These are phyloP conservation scores for Tetragonula clypearis DNA, from an alignment of 1,140 invertebrate genomes.

Conservation along the genomic window DNA sequence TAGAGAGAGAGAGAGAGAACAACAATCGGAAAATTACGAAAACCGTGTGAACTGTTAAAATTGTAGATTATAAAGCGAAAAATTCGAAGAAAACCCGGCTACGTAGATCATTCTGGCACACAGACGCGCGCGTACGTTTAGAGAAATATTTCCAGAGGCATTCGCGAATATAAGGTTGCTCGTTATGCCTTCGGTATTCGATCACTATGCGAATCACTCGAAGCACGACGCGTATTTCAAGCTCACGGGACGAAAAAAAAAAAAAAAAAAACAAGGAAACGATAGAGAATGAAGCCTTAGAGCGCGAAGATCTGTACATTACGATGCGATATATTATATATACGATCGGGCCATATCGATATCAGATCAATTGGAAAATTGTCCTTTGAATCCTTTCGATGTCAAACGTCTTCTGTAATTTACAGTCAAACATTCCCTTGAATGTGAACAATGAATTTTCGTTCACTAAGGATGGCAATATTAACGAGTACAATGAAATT, in stretches of 20 bases:
- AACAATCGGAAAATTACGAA: too few species aligned
- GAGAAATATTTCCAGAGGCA: conserved; percentile 30
- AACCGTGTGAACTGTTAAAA: too few species aligned
- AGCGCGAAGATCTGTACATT: too few species aligned
- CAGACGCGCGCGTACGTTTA: not conserved
- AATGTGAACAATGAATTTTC: too few species aligned
- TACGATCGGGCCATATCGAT: not conserved
- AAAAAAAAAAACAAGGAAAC: not conserved
- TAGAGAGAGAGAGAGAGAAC: too few species aligned
- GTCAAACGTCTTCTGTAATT: too few species aligned
- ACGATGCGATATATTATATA: too few species aligned
- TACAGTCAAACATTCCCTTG: too few species aligned
- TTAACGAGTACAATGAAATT: too few species aligned
- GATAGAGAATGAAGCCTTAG: not conserved
- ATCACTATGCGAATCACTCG: conserved; percentile 44
- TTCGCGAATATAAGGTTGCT: conserved; percentile 8
- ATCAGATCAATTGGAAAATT: conserved; percentile 18
- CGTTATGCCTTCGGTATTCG: conserved; percentile 36
- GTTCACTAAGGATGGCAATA: too few species aligned
- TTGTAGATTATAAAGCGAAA: too few species aligned
- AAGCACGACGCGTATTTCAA: conserved; percentile 36
- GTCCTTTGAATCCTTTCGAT: not conserved
- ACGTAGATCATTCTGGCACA: too few species aligned
- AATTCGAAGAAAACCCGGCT: not conserved
- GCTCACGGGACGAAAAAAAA: not conserved